These are phyloP conservation scores for Phoxinus dragarum DNA, from an alignment of 2,797 vertebrate species.

Conservation along the genomic window DNA sequence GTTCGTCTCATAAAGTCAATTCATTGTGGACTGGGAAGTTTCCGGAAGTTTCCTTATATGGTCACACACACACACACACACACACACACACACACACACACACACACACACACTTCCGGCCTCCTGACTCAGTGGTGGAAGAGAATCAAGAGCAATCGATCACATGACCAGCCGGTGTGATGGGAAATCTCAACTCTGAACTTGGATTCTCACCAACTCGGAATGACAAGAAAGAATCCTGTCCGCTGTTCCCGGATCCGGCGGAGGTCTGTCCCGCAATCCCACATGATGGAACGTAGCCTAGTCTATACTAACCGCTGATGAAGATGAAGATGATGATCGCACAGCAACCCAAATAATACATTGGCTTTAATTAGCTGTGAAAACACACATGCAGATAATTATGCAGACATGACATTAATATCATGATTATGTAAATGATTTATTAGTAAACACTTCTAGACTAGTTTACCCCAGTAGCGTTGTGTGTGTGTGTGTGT, in stretches of 20 bases:
- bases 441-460: slow-evolving; percentile 37
- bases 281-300: slow-evolving; percentile 42
- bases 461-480: slow-evolving; percentile 21
- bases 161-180: slow-evolving; percentile 64
- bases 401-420: slow-evolving; percentile 53
- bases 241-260: slow-evolving; percentile 63
- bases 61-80: slow-evolving; percentile 31
- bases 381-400: slow-evolving; percentile 49
- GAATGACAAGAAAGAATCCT: slow-evolving; percentile 74
- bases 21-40: not conserved
- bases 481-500: not conserved
- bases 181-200: slow-evolving; percentile 58
- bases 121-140: slow-evolving; percentile 43
- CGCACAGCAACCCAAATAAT: not conserved
- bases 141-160: slow-evolving; percentile 56
- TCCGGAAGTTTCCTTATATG: slow-evolving; percentile 69
- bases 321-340: not conserved
- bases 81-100: no score
- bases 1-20: not conserved
- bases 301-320: not conserved
- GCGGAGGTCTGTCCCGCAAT: slow-evolving; percentile 66
- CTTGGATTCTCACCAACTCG: slow-evolving; percentile 68
- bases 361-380: slow-evolving; percentile 48
- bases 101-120: not conserved
- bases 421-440: slow-evolving; percentile 53